Evolutionary conservation across 2,113 vertebrate genomes (phyloP).

Genomic region (Xenotilapia leptura): DNA sequence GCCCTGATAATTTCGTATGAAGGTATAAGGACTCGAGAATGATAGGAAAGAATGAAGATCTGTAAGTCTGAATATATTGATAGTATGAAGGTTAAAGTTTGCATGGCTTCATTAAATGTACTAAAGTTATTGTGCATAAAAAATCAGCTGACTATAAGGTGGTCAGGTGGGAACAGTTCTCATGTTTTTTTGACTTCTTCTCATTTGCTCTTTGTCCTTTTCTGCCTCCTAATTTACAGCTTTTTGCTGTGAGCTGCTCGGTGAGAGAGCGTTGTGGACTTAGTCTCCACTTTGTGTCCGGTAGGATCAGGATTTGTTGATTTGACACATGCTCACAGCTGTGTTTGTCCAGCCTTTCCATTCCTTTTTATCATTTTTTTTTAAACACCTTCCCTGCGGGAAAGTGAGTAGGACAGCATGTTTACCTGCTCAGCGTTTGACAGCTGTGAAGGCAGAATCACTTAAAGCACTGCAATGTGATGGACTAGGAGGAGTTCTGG

Average conservation of each 20-base stretch:
- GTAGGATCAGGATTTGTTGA: background rate
- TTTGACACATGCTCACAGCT: background rate
- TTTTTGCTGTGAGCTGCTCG: background rate
- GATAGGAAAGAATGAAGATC: background rate
- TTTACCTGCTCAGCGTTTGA: background rate
- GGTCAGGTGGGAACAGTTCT: background rate
- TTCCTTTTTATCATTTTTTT: background rate
- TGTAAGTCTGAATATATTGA: background rate
- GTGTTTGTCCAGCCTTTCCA: background rate
- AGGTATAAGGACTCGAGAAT: background rate
- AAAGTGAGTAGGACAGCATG: background rate
- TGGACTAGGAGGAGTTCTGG: background rate
- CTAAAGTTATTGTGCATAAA: background rate
- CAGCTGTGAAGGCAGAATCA: background rate
- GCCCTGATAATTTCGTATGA: background rate
- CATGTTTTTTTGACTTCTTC: background rate
- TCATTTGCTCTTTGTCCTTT: background rate
- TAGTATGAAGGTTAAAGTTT: background rate
- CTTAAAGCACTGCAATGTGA: background rate
- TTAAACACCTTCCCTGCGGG: background rate
- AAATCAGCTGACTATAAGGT: background rate
- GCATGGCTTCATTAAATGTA: background rate
- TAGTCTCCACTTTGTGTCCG: background rate
- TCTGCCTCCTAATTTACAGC: background rate
- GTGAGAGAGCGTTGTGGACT: background rate